Conservation (phyloP, 2,797 vertebrate genomes). For the Dendrocincla fuliginosa region DNA sequence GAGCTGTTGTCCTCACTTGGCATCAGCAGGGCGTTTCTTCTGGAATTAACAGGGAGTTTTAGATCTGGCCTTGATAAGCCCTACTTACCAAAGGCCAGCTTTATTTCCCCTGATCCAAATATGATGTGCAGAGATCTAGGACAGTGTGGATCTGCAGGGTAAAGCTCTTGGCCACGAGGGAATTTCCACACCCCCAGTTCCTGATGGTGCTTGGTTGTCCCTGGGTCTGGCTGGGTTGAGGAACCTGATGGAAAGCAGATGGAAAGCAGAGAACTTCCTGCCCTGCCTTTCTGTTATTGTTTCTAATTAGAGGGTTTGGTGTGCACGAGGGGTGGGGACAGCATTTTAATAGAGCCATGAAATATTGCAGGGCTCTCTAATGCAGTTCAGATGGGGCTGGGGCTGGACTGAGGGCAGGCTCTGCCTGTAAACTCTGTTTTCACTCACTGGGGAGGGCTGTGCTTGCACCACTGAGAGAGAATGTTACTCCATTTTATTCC, state of each 20-base stretch:
- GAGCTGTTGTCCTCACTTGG: neutral
- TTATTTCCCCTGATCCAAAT: neutral
- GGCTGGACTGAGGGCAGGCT: neutral
- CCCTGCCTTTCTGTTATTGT: neutral
- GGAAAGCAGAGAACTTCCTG: constrained; percentile 23
- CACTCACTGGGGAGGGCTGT: neutral
- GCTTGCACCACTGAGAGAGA: neutral
- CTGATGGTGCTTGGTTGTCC: neutral
- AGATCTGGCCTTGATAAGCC: neutral
- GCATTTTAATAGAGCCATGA: neutral
- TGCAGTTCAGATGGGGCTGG: neutral
- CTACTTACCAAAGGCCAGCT: neutral
- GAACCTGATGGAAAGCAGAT: constrained; percentile 53
- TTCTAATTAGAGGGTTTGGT: constrained; percentile 32
- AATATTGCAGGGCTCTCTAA: neutral
- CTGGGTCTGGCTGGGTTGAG: neutral
- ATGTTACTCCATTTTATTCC: neutral
- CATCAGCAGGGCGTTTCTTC: neutral
- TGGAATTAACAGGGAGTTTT: neutral
- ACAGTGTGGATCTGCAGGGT: neutral
- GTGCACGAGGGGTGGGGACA: neutral
- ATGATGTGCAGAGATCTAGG: neutral
- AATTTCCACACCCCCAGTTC: neutral
- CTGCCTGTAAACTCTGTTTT: neutral
- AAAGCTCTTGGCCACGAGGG: neutral